Evolutionary conservation across 2,113 vertebrate species (phyloP).

Genomic region (Pongo pygmaeus): DNA sequence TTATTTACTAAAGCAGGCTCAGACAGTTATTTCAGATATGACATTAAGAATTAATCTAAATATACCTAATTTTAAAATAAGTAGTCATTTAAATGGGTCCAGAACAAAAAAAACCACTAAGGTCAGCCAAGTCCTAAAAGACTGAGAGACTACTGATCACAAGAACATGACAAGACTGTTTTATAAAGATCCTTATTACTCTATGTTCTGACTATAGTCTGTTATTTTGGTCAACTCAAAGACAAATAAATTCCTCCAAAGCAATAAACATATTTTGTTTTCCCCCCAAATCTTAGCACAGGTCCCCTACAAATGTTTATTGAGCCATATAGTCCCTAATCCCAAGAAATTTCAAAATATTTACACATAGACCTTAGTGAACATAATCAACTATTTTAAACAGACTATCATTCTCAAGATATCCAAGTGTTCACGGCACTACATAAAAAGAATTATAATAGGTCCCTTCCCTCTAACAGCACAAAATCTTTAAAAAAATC

Average conservation of each 20-base stretch:
- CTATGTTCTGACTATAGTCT: not conserved
- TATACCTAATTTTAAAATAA: constrained; percentile 25
- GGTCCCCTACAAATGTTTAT: not conserved
- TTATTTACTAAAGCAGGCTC: not conserved
- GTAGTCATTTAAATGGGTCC: constrained; percentile 10
- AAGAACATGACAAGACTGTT: not conserved
- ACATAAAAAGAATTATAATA: constrained; percentile 3
- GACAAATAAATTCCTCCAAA: constrained; percentile 5
- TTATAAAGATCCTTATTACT: not conserved
- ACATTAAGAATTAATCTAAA: constrained; percentile 54
- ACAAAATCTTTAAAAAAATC: constrained; percentile 33
- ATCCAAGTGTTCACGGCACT: not conserved
- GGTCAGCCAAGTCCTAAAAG: not conserved
- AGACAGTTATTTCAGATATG: not conserved
- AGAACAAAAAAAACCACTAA: constrained; percentile 37
- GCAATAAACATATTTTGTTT: constrained; percentile 16
- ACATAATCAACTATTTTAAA: constrained; percentile 46
- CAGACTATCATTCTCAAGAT: constrained; percentile 10
- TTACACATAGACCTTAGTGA: constrained; percentile 28
- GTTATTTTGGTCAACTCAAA: constrained; percentile 13
- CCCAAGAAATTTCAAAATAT: not conserved
- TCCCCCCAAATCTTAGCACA: constrained; percentile 30
- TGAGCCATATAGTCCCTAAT: constrained; percentile 1
- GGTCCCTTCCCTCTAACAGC: not conserved
- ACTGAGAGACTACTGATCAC: not conserved